phyloP scores from a whole-genome alignment of 2,113 vertebrate genomes.

The Myanophis thanlyinensis region DNA sequence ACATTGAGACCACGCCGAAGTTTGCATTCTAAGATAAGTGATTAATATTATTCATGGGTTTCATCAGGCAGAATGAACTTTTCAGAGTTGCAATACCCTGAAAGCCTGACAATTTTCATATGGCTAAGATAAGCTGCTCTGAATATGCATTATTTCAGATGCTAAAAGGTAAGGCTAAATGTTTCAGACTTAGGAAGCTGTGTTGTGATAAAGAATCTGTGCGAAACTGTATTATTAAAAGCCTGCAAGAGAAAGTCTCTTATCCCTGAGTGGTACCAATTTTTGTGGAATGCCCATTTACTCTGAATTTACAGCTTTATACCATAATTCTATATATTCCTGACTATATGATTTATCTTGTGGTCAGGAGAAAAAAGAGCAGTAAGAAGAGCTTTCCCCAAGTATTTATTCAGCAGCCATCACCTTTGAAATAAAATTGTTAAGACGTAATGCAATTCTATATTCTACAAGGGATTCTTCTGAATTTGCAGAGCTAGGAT shows the following conservation, averaged over 20 bases:
- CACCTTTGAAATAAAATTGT: not conserved
- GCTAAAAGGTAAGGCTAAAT: not conserved
- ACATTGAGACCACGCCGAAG: constrained; percentile 31
- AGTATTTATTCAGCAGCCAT: not conserved
- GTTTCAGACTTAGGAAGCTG: not conserved
- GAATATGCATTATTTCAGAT: not conserved
- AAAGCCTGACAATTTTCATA: constrained; percentile 7
- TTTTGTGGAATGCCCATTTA: not conserved
- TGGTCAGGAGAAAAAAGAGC: not conserved
- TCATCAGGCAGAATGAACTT: constrained; percentile 23
- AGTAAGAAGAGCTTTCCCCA: not conserved
- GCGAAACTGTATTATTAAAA: not conserved
- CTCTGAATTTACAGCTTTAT: not conserved
- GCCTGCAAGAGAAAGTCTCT: not conserved
- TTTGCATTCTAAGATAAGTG: constrained; percentile 34
- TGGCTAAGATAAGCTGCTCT: not conserved
- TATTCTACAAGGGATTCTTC: not conserved
- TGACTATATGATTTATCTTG: not conserved
- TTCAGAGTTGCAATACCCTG: not conserved
- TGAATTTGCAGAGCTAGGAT: not conserved
- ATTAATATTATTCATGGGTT: constrained; percentile 22
- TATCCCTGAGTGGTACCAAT: not conserved
- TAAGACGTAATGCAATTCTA: not conserved
- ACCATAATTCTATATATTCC: not conserved
- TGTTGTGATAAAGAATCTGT: not conserved